Conservation (phyloP, 1,140 invertebrate genomes). For the Formica exsecta region DNA sequence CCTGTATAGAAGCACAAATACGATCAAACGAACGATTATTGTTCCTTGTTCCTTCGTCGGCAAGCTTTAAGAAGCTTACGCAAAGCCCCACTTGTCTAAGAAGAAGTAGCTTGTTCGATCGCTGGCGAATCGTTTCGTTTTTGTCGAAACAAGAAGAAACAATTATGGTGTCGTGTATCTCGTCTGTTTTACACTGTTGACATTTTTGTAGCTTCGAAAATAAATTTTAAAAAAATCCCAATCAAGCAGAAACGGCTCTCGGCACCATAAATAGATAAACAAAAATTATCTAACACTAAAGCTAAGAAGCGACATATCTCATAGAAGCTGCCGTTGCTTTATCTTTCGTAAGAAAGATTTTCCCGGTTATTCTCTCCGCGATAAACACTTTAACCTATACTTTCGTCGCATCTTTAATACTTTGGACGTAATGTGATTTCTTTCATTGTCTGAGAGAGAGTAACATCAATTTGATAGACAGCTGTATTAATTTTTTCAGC, state of each 20-base stretch:
- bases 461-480: background rate
- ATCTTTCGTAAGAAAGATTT: background rate
- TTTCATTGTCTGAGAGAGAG: background rate
- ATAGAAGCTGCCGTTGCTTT: background rate
- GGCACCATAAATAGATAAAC: background rate
- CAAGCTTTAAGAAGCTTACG: constrained; percentile 34
- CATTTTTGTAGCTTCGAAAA: background rate
- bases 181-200: background rate
- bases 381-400: background rate
- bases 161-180: background rate
- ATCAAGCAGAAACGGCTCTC: background rate
- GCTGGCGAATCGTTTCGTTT: background rate
- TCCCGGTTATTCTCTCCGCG: background rate
- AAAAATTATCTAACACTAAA: background rate
- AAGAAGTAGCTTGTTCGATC: constrained; percentile 17
- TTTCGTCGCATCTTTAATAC: background rate
- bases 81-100: background rate
- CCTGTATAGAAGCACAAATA: background rate
- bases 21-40: constrained; percentile 13
- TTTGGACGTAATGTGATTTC: background rate
- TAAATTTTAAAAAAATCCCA: background rate
- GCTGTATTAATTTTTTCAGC: background rate
- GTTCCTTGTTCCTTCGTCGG: background rate
- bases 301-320: background rate
- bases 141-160: background rate